Base-by-base conservation (phyloP, 2,113 vertebrate species). In the Macroglossus sobrinus region DNA sequence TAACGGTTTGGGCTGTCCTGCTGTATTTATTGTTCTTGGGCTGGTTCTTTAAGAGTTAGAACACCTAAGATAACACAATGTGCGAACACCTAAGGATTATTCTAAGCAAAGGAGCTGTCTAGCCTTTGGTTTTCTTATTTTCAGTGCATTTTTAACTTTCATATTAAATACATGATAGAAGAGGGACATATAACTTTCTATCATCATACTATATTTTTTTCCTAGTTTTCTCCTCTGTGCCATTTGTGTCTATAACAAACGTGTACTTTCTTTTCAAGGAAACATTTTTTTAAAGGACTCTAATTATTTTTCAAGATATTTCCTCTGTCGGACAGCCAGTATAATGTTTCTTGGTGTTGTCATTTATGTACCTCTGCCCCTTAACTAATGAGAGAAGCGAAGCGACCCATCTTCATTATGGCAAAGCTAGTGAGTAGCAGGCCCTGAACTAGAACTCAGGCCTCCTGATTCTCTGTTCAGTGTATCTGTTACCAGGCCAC, bases 301-400 rank as follows among this genome's bases (percentile, higher is more conserved):
- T 79, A 47, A 88, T 84, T 79, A 26, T 82, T 97, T 88, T 50
- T 66, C 35, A 84, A 50, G 53, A 14, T 90, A 50, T 93, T 72
- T 84, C 61, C 55, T 85, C 75, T 50, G 2, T 85, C 57, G 63
- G 30, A 35, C 13, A 45, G 4, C 11, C 55, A 84, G 0, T 75
- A 19, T 21, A 47, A 9, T 71, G 30, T 45, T 94, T 47, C 12
- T 74, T 64, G 19, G 16, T 59, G 5, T 43, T 89, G 43, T 71
- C 35, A 14, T 43, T 64, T 50, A 40, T 45, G 5, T 50, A n/a
- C 92, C 24, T 86, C 92, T 95, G 24, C 9, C 8, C 88, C 40
- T 81, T 82, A 86, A 43, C 30, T 35, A 28, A 1, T n/a, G 68
- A 78, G 68, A 78, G 14, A 68, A 71, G 24, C 43, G 22, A 91